Percentiles rank a stretch among this genome's conserved stretches.
Conservation (phyloP, 1,140 invertebrate genomes). For the Hyphantria cunea region DNA sequence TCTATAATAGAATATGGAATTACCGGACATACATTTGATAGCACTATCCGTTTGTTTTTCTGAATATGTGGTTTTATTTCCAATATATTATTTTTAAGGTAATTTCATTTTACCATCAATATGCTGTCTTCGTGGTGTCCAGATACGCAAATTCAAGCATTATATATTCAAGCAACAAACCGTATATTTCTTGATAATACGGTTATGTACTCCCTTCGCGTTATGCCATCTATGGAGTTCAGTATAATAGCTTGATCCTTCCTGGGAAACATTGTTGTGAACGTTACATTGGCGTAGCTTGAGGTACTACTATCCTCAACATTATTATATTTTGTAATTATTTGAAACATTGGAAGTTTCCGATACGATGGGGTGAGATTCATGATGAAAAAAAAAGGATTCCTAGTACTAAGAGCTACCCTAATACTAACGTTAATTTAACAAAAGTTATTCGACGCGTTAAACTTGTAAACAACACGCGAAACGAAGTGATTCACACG, state of each 20-base stretch:
- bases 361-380: neutral
- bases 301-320: neutral
- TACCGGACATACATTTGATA: conserved; percentile 33
- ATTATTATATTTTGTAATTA: no score
- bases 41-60: conserved; percentile 39
- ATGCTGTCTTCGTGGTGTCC: conserved; percentile 32
- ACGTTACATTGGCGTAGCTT: conserved; percentile 35
- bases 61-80: conserved; percentile 36
- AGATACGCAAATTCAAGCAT: no score
- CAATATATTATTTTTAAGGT: conserved; percentile 8
- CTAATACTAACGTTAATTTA: no score
- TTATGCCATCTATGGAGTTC: conserved; percentile 32
- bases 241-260: conserved; percentile 33
- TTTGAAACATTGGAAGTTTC: neutral
- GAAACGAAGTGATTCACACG: no score
- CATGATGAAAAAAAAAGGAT: neutral
- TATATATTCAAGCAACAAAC: conserved; percentile 26
- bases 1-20: conserved; percentile 32
- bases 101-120: conserved; percentile 25
- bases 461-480: no score
- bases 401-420: no score
- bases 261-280: conserved; percentile 26
- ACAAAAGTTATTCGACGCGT: no score
- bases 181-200: conserved; percentile 22
- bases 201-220: conserved; percentile 25